phyloP scores from a whole-genome alignment of 2,797 vertebrate species.

The Micrastur ruficollis region DNA sequence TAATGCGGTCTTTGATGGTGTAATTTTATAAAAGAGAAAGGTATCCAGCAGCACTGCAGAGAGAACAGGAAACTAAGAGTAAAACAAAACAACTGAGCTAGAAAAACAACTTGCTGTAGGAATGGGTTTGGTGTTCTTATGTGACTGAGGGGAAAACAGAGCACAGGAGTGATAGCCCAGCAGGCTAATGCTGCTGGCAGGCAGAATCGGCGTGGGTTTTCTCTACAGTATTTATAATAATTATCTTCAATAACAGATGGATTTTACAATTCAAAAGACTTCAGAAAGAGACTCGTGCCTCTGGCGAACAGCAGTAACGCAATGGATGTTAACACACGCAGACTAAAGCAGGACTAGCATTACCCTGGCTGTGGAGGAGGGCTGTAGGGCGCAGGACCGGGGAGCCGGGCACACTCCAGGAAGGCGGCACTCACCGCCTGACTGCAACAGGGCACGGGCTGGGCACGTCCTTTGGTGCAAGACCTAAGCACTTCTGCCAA shows the following conservation, averaged over 20 bases:
- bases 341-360: rapidly evolving
- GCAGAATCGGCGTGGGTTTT: rapidly evolving
- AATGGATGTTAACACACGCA: rapidly evolving
- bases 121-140: not conserved
- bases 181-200: not conserved
- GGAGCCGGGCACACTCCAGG: rapidly evolving
- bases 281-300: not conserved
- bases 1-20: not conserved
- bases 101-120: not conserved
- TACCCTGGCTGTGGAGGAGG: rapidly evolving
- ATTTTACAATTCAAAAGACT: not conserved
- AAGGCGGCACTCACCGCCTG: rapidly evolving
- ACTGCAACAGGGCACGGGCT: not conserved
- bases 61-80: not conserved
- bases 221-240: not conserved
- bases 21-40: not conserved
- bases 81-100: not conserved
- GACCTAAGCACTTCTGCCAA: not conserved
- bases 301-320: rapidly evolving
- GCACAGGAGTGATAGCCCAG: not conserved
- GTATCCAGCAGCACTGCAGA: not conserved
- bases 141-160: not conserved
- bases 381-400: rapidly evolving
- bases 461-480: not conserved
- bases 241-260: not conserved